Evolutionary conservation across 2,888 invertebrate species (phyloP).

Genomic region (Harmothoe impar): DNA sequence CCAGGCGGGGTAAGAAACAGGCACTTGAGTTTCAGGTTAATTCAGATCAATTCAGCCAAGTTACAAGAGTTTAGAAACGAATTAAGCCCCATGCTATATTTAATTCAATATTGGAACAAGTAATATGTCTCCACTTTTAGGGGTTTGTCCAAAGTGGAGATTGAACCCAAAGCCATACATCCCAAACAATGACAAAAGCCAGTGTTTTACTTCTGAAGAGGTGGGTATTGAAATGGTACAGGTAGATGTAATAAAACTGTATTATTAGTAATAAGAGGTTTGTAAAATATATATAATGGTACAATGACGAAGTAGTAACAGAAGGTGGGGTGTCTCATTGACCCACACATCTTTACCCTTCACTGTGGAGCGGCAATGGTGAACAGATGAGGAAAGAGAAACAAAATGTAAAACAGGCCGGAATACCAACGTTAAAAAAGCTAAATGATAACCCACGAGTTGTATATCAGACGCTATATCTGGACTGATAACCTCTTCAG

Average conservation of each 20-base stretch:
- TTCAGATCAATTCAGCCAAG: background rate
- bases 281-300: conserved; percentile 36
- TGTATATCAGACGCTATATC: background rate
- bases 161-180: conserved; percentile 3
- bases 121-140: background rate
- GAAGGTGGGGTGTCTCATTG: conserved; percentile 14
- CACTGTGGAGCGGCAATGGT: conserved; percentile 34
- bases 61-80: background rate
- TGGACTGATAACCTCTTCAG: too few species aligned
- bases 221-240: background rate
- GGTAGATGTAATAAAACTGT: conserved; percentile 19
- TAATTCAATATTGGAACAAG: background rate
- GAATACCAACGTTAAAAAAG: background rate
- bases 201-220: conserved; percentile 48
- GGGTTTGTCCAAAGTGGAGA: background rate
- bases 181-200: conserved; percentile 60
- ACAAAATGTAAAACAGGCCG: conserved; percentile 48
- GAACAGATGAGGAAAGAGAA: conserved; percentile 46
- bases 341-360: conserved; percentile 60
- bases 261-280: background rate
- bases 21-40: background rate
- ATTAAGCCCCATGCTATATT: background rate
- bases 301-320: conserved; percentile 51
- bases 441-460: background rate
- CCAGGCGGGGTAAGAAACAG: background rate